Evolutionary conservation across 2,888 invertebrate species (phyloP), one percentile per base, ranked within the genome.

Genomic region (Leptopilina drosophilae): DNA sequence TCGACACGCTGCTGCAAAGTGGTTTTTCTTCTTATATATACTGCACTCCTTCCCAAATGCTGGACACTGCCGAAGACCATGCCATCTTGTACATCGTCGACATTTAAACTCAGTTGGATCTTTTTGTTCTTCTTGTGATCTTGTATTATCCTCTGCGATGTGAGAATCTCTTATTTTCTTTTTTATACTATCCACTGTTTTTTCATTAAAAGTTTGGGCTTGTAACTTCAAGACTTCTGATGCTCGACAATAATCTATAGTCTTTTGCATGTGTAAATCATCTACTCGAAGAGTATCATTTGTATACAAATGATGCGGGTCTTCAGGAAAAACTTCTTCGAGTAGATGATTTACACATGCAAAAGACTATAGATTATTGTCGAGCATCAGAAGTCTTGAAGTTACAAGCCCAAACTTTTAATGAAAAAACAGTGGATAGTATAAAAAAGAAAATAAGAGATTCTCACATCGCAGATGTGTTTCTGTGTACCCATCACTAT

Each of bases 401-500:
- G 26, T 26, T 26, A 26, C 26, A 26, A 26, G 26, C 26, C 26
- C 1, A 26, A 26, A 26, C 26, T 26, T 26, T 26, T 26, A 26
- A 26, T 26, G 26, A 26, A 26, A 26, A 26, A 26, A 26, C 26
- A 26, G 26, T 26, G 26, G 26, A 26, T 26, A 3, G 26, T 26
- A n/a, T n/a, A n/a, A n/a, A n/a, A n/a, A n/a, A n/a, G n/a, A n/a
- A n/a, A n/a, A n/a, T n/a, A n/a, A n/a, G n/a, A n/a, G n/a, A n/a
- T n/a, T n/a, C n/a, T n/a, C n/a, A n/a, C n/a, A n/a, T n/a, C n/a
- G n/a, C n/a, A n/a, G n/a, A n/a, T n/a, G n/a, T n/a, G n/a, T n/a
- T n/a, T n/a, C n/a, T n/a, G n/a, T 46, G 53, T 64, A 12, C 76
- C 76, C 42, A 40, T 40, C 64, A 76, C 76, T 33, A 76, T 33